Percentiles rank a stretch among this genome's conserved stretches.
Conservation (phyloP, 1,140 invertebrate genomes). For the Drosophila parabipectinata region DNA sequence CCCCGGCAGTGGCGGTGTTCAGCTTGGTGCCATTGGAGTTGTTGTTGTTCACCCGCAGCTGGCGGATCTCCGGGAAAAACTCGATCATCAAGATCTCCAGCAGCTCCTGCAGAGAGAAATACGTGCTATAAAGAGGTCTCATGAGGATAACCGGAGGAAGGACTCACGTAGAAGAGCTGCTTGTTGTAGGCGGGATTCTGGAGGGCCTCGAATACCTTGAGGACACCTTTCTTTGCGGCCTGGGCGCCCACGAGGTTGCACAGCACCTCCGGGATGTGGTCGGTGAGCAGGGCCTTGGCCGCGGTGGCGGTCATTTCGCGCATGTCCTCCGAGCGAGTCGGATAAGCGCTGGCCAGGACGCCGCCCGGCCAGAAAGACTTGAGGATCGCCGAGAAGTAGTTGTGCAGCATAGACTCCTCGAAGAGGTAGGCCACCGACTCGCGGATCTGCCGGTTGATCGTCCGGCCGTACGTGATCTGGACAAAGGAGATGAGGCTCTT, state of each 20-base stretch:
- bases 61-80: constrained; percentile 89
- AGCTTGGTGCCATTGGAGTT: constrained; percentile 55
- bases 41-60: constrained; percentile 67
- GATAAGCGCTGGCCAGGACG: constrained; percentile 85
- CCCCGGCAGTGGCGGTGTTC: constrained; percentile 64
- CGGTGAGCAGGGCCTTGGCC: constrained; percentile 86
- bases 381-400: constrained; percentile 92
- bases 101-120: constrained; percentile 87
- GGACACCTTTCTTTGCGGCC: constrained; percentile 91
- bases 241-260: constrained; percentile 93
- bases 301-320: constrained; percentile 86
- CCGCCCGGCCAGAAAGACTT: constrained; percentile 96
- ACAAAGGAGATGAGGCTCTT: constrained; percentile 95
- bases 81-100: constrained; percentile 90
- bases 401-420: constrained; percentile 95
- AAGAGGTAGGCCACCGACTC: constrained; percentile 94
- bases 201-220: constrained; percentile 94
- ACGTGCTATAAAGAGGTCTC: background rate
- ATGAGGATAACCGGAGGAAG: constrained; percentile 13
- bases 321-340: constrained; percentile 88
- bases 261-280: constrained; percentile 91
- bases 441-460: constrained; percentile 95
- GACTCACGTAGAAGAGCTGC: constrained; percentile 95
- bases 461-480: constrained; percentile 95
- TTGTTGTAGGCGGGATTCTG: constrained; percentile 95